Percentiles rank a stretch among this genome's conserved stretches.
Evolutionary conservation across 2,113 vertebrate species (phyloP).

Genomic region (Ploceus nigricollis): DNA sequence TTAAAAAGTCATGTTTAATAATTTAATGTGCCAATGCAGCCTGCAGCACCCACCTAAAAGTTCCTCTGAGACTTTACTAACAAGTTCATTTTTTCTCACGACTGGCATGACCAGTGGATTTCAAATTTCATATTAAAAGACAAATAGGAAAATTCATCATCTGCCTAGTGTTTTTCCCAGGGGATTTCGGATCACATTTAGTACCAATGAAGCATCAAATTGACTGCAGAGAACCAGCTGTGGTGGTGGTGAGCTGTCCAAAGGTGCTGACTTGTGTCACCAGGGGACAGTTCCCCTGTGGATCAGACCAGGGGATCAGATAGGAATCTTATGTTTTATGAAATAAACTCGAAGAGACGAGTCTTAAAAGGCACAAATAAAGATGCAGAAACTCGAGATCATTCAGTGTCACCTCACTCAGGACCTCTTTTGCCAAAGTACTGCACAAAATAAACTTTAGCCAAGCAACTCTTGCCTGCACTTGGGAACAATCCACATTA

Average conservation of each 20-base stretch:
- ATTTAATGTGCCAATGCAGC: neutral
- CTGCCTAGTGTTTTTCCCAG: neutral
- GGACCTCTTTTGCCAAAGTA: neutral
- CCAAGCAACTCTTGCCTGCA: neutral
- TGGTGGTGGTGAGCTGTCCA: neutral
- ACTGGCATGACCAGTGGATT: neutral
- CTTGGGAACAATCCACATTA: neutral
- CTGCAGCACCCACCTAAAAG: neutral
- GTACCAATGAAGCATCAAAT: neutral
- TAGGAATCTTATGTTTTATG: too few species aligned
- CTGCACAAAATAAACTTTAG: neutral
- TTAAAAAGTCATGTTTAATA: neutral
- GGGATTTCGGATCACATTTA: neutral
- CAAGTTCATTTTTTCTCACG: neutral
- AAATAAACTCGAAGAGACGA: neutral
- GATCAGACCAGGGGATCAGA: too few species aligned
- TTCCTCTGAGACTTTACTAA: neutral
- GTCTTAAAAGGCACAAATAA: rapidly evolving
- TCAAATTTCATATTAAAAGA: neutral
- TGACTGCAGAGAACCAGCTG: neutral
- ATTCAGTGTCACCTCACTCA: neutral
- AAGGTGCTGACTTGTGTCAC: neutral
- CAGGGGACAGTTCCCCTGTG: neutral
- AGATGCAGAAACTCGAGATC: neutral
- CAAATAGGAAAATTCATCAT: neutral